These are phyloP conservation scores for Regulus satrapa DNA, from an alignment of 2,113 vertebrate genomes.

Conservation along the genomic window DNA sequence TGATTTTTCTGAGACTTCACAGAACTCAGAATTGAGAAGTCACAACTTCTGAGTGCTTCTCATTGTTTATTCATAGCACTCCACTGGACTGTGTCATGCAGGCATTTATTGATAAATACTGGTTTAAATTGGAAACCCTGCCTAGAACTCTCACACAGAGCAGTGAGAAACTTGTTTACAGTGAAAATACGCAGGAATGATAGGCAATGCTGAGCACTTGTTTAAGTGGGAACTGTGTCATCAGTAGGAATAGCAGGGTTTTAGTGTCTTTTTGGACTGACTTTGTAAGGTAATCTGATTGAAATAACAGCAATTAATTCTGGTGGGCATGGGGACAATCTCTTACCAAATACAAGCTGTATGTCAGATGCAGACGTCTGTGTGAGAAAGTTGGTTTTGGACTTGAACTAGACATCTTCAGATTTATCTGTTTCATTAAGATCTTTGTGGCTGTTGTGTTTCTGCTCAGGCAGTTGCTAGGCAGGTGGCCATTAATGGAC, in stretches of 20 bases:
- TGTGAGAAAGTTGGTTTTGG: background rate
- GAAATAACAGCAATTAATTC: background rate
- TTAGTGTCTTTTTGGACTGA: background rate
- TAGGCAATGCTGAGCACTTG: background rate
- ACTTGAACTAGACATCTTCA: background rate
- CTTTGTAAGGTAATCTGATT: background rate
- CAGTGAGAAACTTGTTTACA: background rate
- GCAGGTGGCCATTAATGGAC: background rate
- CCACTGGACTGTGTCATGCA: background rate
- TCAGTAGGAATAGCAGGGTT: background rate
- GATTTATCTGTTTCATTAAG: background rate
- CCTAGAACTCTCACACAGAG: background rate
- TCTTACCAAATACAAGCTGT: background rate
- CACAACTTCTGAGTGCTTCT: slow-evolving; percentile 1
- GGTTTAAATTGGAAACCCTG: slow-evolving; percentile 20
- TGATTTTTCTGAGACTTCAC: slow-evolving; percentile 9
- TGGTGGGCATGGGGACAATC: background rate
- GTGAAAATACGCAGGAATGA: background rate
- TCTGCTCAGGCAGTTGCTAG: background rate
- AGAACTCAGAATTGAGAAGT: slow-evolving; percentile 8
- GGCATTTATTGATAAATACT: slow-evolving; percentile 54
- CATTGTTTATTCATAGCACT: slow-evolving; percentile 22
- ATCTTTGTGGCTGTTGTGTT: background rate
- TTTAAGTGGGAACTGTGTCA: background rate
- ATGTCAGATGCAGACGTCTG: background rate